Conservation (phyloP, 2,797 vertebrate genomes). For the Orientallactaga sibirica region DNA sequence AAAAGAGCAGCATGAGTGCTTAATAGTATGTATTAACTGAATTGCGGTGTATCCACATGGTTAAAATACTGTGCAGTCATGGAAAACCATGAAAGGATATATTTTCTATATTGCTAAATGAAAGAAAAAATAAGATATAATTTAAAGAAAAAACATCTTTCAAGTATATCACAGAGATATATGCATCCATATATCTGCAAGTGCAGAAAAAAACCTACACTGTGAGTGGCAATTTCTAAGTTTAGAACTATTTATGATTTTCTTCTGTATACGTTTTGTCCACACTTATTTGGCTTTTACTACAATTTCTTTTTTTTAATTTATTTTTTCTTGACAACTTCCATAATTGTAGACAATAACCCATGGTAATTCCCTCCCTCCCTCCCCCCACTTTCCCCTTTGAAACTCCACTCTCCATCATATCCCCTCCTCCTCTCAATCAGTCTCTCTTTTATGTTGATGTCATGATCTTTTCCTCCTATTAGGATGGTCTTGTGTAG, state of each 20-base stretch:
- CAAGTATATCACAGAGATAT: not conserved
- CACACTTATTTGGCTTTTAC: not conserved
- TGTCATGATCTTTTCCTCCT: too few relatives aligned
- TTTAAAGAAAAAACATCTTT: slow-evolving; percentile 18
- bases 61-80: not conserved
- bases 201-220: not conserved
- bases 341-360: too few relatives aligned
- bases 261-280: slow-evolving; percentile 1
- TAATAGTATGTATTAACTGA: not conserved
- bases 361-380: too few relatives aligned
- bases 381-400: too few relatives aligned
- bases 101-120: not conserved
- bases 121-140: slow-evolving; percentile 28
- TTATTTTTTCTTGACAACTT: too few relatives aligned
- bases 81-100: not conserved
- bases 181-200: not conserved
- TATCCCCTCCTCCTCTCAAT: too few relatives aligned
- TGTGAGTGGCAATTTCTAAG: slow-evolving; percentile 28
- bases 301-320: not conserved
- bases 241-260: not conserved
- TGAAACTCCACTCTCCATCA: too few relatives aligned
- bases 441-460: too few relatives aligned
- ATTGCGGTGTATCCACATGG: not conserved
- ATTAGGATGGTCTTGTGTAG: too few relatives aligned
- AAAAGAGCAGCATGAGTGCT: slow-evolving; percentile 10